Evolutionary conservation across 2,888 invertebrate genomes (phyloP), one percentile per base, ranked within the genome.

Genomic region (Monochamus alternatus): DNA sequence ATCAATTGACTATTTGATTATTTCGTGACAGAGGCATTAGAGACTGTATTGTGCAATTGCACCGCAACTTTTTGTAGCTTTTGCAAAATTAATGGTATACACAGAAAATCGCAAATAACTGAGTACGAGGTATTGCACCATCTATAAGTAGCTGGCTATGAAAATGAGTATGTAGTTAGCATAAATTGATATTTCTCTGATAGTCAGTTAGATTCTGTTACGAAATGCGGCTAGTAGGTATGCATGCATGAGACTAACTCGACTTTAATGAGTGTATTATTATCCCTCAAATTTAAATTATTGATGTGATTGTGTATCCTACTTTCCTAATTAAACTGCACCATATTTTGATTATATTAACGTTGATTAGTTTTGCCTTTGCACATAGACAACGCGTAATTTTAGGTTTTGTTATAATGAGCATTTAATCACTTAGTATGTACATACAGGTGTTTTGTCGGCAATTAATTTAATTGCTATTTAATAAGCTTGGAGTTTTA

Each of bases 181-280:
- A 84, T 85, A 85, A 86, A 84, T 86, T 85, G 85, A 86, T 85
- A 85, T 85, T 84, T 84, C 82, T 81, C 75, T 80, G 85, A 85
- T 82, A 81, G 81, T 81, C 79, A 79, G 78, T 77, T 79, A 62
- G 74, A 73, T 76, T 76, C 68, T 70, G 76, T 82, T 82, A 76
- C 81, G 81, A 81, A 81, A 82, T 75, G 58, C 71, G 66, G 73
- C 59, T 75, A 62, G 73, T n/a, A n/a, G n/a, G n/a, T 75, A 76
- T 77, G 78, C 80, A 80, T 77, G 79, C 78, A 81, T 77, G 77
- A 78, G 78, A 64, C 77, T 64, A 77, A 59, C 69, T 74, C 32
- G 72, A 60, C 66, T 76, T 75, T 78, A 76, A 78, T 76, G 73
- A 75, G 73, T 75, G 67, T 75, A 74, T 74, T 68, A 75, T 71